A percentile compares a stretch with the other conserved stretches of the same genome.
These are phyloP conservation scores for Melanotaenia parkinsoni DNA, from an alignment of 2,797 vertebrate species.

Conservation along the genomic window DNA sequence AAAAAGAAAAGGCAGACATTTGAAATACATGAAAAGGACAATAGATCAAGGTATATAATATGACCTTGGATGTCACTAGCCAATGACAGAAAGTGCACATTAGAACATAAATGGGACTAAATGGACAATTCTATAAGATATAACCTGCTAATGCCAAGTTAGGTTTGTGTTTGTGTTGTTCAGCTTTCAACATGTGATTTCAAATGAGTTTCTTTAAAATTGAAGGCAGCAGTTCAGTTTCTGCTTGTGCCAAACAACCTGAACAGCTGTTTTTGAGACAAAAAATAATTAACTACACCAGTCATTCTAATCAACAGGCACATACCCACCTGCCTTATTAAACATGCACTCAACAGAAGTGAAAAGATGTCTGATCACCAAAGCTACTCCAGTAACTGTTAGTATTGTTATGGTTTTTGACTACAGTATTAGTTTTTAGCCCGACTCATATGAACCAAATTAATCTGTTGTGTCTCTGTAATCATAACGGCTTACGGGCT, in stretches of 20 bases:
- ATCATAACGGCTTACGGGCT: conserved; percentile 13
- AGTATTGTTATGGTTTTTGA: conserved; percentile 22
- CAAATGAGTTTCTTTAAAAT: neutral
- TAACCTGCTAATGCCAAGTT: neutral
- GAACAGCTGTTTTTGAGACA: conserved; percentile 14
- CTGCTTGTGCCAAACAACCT: conserved; percentile 8
- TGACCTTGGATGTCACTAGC: neutral
- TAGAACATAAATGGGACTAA: neutral
- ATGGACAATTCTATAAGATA: too few relatives aligned
- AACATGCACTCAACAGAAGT: conserved; percentile 19
- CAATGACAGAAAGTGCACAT: neutral
- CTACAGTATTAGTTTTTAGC: conserved; percentile 20
- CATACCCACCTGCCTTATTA: conserved; percentile 29
- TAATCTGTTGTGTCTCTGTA: conserved; percentile 22
- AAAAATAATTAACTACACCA: conserved; percentile 30
- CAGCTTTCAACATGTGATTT: neutral
- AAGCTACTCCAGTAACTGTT: conserved; percentile 33
- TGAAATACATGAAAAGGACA: neutral
- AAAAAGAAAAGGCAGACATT: neutral
- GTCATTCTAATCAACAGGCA: conserved; percentile 29
- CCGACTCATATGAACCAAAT: conserved; percentile 7
- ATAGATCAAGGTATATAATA: neutral
- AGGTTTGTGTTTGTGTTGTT: neutral
- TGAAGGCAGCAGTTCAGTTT: neutral
- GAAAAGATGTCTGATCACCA: conserved; percentile 24